Base-by-base conservation (phyloP, 2,113 vertebrate genomes). In the Hystrix cristata region DNA sequence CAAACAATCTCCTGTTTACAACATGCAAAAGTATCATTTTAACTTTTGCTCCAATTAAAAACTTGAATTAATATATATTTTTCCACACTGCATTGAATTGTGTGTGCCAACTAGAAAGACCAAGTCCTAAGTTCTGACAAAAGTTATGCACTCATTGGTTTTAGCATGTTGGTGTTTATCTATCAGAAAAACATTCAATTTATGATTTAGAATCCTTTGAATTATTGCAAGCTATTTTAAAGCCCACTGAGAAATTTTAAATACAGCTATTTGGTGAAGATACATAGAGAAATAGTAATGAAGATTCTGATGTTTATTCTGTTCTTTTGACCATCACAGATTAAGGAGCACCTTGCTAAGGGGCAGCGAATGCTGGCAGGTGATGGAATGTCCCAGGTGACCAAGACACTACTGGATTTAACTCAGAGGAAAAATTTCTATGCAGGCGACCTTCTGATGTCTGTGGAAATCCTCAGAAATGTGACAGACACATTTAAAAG, bases 321-420 rank as follows among this genome's bases (percentile, higher is more conserved):
- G 4, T 95, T 98, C 23, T 98, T 97, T 95, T 98, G 87, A 34
- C 97, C 62, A 91, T 84, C 60, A 89, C 95, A 99, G 99, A 99
- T 99, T 98, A 99, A 99, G 98, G 99, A 99, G 91, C 99, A 99
- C 95, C 99, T 99, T 83, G 99, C 99, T 0, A 99, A 99, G 97
- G 99, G 99, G 60, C 99, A 99, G 97, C 99, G 99, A 96, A 99
- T 98, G 95, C 98, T 99, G 95, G 99, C 99, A 12, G 99, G 99
- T 34, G 99, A 99, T 95, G 99, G 99, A 60, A 99, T 99, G 99
- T 99, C 99, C 98, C 99, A 99, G 97, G 99, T 99, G 96, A 99
- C 99, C 14, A 99, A 99, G 98, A 99, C 99, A 34, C 98, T 99
- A 19, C 96, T 99, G 98, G 99, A 99, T 98, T 99, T 99, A 98